These are phyloP conservation scores for Vidua macroura DNA, from an alignment of 2,113 vertebrate species.

Conservation along the genomic window DNA sequence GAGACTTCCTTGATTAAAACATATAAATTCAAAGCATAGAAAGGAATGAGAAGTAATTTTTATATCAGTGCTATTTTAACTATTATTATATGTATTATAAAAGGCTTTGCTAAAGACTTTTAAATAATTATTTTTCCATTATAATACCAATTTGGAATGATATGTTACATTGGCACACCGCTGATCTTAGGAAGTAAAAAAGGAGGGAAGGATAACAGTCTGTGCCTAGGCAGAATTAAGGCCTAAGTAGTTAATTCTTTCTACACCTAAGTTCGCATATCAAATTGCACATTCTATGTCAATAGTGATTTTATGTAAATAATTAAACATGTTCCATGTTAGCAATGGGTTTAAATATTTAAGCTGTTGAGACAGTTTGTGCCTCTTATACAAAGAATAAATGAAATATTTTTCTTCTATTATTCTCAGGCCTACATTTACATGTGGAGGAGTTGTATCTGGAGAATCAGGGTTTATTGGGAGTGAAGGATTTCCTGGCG, in stretches of 20 bases:
- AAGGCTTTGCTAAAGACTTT: neutral
- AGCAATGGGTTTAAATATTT: neutral
- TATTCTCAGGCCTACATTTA: conserved; percentile 82
- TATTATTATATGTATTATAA: neutral
- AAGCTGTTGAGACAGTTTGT: neutral
- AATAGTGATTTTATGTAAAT: neutral
- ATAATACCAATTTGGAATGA: neutral
- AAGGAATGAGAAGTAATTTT: neutral
- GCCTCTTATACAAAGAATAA: neutral
- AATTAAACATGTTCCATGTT: neutral
- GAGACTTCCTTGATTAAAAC: neutral
- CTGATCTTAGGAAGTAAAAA: neutral
- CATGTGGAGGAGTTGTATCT: conserved; percentile 91
- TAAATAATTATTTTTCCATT: neutral
- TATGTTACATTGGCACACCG: neutral
- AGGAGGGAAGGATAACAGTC: neutral
- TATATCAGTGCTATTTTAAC: neutral
- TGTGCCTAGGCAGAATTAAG: neutral
- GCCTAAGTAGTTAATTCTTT: neutral
- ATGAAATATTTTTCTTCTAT: neutral
- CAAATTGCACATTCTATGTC: neutral
- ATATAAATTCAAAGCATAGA: neutral
- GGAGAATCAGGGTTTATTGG: conserved; percentile 93
- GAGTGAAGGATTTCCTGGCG: conserved; percentile 96
- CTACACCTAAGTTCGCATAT: neutral